A percentile compares a stretch with the other conserved stretches of the same genome.
Evolutionary conservation across 2,797 vertebrate genomes (phyloP).

Genomic region (Varecia variegata): DNA sequence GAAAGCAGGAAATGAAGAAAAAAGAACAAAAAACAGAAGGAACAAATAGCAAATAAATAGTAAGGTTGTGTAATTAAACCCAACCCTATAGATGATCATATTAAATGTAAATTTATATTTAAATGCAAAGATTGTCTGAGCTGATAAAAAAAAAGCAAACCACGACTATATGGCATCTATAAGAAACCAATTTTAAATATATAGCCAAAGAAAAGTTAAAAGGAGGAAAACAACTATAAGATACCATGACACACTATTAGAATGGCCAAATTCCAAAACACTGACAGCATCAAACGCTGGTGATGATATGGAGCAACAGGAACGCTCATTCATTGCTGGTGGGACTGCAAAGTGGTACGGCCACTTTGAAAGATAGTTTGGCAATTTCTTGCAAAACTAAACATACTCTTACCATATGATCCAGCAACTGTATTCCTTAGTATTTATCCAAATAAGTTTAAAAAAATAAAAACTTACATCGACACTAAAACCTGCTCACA

Average conservation of each 20-base stretch:
- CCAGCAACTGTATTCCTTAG: too few relatives aligned
- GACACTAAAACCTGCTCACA: too few relatives aligned
- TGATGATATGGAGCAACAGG: background rate
- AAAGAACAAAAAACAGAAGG: background rate
- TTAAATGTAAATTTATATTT: background rate
- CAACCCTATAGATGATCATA: background rate
- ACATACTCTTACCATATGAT: too few relatives aligned
- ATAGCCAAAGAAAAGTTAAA: background rate
- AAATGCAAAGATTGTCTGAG: background rate
- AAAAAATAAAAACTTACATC: too few relatives aligned
- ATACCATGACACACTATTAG: background rate
- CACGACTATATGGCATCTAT: background rate
- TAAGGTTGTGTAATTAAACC: background rate
- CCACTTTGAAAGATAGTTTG: too few relatives aligned
- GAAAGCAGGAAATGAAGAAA: background rate
- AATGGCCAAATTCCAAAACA: background rate
- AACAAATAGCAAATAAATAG: background rate
- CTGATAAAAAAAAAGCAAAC: background rate
- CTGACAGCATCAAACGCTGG: background rate
- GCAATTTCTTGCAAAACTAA: too few relatives aligned
- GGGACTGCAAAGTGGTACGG: too few relatives aligned
- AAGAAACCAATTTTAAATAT: background rate
- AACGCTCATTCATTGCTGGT: too few relatives aligned
- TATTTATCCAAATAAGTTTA: too few relatives aligned
- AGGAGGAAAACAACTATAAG: background rate